Base-by-base conservation (phyloP, 2,888 invertebrate genomes). In the Cataglyphis altisquamis region DNA sequence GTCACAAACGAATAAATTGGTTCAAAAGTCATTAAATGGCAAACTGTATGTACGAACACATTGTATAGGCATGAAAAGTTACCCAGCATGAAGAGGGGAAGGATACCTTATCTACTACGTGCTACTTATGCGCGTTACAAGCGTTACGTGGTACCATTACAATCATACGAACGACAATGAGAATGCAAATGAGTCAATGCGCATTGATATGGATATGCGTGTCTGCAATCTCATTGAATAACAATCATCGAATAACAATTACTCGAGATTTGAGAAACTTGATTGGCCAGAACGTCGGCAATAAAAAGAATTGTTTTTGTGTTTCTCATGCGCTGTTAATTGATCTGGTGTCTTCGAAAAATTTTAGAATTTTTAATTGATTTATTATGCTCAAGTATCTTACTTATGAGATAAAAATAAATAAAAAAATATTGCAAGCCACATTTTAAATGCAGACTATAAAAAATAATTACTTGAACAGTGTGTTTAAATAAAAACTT, bases 151-250 rank as follows among this genome's bases (percentile, higher is more conserved):
- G 52, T 32, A 73, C 77, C 78, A 74, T 84, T 83, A 87, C 74
- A 84, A 80, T 80, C 80, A 73, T 57, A 52, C 63, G 60, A 48
- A 52, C 82, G 86, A 68, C 84, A 83, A 82, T 86, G 82, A 60
- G 84, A 87, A 87, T 87, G 86, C 83, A 86, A 86, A 86, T 84
- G 45, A 84, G 75, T 52, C 68, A 57, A 25, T 36, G 62, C 68
- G 74, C 86, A 86, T 86, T 82, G 77, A 82, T 82, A 86, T 87
- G 77, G 83, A 83, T 78, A 82, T 74, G 78, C 78, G 83, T 70
- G 80, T 62, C 70, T 60, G 80, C 66, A 81, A 82, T 83, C 75
- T 74, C 80, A 60, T 83, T 84, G 84, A 83, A 84, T 84, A 84
- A 86, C 75, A 86, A 86, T 87, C 84, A 74, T 57, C 75, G 55